phyloP scores from a whole-genome alignment of 2,113 vertebrate species.

The Circaetus gallicus region DNA sequence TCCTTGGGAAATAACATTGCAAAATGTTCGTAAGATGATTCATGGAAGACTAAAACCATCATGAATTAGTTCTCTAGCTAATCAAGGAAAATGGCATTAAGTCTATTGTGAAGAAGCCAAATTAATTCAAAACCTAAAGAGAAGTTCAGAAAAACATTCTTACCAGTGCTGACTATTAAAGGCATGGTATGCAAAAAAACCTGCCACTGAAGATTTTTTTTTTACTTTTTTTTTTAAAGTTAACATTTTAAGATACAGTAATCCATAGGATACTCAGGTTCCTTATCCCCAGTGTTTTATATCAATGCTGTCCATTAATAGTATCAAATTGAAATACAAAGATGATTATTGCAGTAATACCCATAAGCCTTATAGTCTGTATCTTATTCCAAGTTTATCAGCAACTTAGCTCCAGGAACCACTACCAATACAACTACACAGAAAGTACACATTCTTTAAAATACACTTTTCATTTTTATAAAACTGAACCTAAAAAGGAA shows the following conservation, averaged over 20 bases:
- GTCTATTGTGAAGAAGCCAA: neutral
- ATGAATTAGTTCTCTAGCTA: neutral
- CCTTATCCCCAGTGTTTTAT: neutral
- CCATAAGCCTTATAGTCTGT: neutral
- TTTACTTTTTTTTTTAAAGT: neutral
- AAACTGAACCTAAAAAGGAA: neutral
- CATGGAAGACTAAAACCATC: neutral
- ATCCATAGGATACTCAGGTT: neutral
- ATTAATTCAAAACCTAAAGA: neutral
- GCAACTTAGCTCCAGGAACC: neutral
- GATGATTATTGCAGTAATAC: neutral
- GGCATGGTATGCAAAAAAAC: neutral
- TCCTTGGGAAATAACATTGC: neutral
- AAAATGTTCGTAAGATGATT: neutral
- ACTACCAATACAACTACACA: neutral
- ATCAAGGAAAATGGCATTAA: neutral
- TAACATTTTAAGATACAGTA: neutral
- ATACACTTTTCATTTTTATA: neutral
- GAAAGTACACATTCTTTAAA: neutral
- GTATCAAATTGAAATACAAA: neutral
- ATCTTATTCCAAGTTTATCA: neutral
- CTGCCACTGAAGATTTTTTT: neutral
- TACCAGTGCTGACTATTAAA: neutral
- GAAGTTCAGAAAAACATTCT: neutral
- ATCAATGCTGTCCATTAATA: neutral